phyloP scores from a whole-genome alignment of 2,113 vertebrate species.

The Apus apus region DNA sequence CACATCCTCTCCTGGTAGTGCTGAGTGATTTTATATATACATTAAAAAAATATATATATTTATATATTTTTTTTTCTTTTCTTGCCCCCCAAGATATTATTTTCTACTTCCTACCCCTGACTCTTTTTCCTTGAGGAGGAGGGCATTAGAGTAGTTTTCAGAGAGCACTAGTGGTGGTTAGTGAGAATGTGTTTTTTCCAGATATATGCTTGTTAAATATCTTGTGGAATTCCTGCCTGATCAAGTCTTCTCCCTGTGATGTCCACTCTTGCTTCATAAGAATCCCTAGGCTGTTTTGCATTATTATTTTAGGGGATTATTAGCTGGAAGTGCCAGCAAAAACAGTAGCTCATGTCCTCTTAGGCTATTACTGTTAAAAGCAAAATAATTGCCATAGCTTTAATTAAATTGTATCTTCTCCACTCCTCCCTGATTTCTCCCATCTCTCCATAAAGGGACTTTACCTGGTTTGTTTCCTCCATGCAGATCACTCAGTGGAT shows the following conservation, averaged over 20 bases:
- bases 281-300: neutral
- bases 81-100: accelerated
- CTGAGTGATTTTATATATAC: neutral
- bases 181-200: neutral
- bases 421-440: neutral
- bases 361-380: neutral
- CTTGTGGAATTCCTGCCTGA: neutral
- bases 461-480: neutral
- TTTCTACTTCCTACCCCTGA: neutral
- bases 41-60: too few relatives aligned
- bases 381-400: neutral
- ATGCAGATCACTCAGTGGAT: neutral
- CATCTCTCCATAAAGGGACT: neutral
- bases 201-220: neutral
- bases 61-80: neutral
- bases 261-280: neutral
- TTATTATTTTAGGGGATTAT: neutral
- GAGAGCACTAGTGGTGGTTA: neutral
- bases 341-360: neutral
- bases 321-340: neutral
- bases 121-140: neutral
- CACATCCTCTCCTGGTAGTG: neutral
- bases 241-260: neutral
- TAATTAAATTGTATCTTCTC: neutral
- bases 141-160: neutral